phyloP scores from a whole-genome alignment of 1,140 invertebrate genomes.

The Marisa cornuarietis region DNA sequence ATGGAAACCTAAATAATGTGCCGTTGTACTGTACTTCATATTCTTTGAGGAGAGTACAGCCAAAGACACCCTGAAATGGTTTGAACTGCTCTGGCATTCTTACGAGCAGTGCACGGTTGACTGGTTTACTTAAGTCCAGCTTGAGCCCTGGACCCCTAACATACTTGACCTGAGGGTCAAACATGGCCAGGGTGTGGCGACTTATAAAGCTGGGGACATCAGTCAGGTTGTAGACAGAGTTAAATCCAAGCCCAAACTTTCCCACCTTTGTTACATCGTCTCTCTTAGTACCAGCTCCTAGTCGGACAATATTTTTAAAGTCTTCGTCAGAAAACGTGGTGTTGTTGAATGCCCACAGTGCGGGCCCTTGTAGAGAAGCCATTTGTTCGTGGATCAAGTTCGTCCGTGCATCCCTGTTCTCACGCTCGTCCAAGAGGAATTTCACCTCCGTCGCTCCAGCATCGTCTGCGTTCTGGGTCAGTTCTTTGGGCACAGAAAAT shows the following conservation, averaged over 20 bases:
- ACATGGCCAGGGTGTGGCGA: conserved; percentile 54
- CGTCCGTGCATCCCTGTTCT: conserved; percentile 38
- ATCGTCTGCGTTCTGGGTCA: conserved; percentile 67
- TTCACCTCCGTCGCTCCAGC: conserved; percentile 54
- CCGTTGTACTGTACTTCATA: conserved; percentile 33
- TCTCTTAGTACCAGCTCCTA: conserved; percentile 56
- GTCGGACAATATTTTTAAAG: conserved; percentile 53
- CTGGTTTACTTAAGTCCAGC: conserved; percentile 14
- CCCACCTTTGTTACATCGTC: conserved; percentile 52
- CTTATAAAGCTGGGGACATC: conserved; percentile 62
- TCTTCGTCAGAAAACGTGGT: conserved; percentile 52
- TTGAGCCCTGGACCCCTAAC: conserved; percentile 47
- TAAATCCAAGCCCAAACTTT: conserved; percentile 58
- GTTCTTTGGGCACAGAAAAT: conserved; percentile 54
- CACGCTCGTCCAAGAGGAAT: conserved; percentile 57
- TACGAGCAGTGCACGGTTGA: conserved; percentile 14
- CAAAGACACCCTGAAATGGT: conserved; percentile 55
- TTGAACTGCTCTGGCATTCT: conserved; percentile 28
- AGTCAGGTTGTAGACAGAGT: conserved; percentile 62
- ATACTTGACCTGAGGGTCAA: conserved; percentile 60
- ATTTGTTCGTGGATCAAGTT: conserved; percentile 52
- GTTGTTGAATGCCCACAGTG: conserved; percentile 59
- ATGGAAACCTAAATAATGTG: conserved; percentile 58
- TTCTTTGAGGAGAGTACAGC: conserved; percentile 27
- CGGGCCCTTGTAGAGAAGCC: conserved; percentile 54